A percentile compares a stretch with the other conserved stretches of the same genome.
These are phyloP conservation scores for Acipenser ruthenus DNA, from an alignment of 2,797 vertebrate genomes.

Conservation along the genomic window DNA sequence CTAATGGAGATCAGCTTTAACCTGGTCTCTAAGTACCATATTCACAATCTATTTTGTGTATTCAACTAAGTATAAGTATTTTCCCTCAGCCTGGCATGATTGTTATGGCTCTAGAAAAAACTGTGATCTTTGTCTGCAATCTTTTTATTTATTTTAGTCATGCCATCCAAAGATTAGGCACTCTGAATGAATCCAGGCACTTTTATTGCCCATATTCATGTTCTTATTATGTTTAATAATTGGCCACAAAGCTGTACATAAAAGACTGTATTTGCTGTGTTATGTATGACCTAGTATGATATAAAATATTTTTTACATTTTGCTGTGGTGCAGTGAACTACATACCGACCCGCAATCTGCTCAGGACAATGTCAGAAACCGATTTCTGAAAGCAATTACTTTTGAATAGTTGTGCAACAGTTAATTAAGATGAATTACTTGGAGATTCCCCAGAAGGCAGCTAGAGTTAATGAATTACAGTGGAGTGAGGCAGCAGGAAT, in stretches of 20 bases:
- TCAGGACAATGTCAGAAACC: not conserved
- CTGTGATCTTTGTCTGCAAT: not conserved
- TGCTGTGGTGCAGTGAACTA: not conserved
- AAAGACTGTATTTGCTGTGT: not conserved
- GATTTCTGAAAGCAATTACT: conserved; percentile 2
- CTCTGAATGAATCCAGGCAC: not conserved
- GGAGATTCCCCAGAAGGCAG: not conserved
- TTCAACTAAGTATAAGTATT: not conserved
- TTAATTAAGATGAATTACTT: conserved; percentile 2
- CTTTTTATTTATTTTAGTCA: not conserved
- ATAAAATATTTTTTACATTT: not conserved
- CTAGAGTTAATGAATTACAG: conserved; percentile 1
- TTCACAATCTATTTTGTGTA: not conserved
- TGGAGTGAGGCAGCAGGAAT: not conserved
- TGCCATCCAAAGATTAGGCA: not conserved
- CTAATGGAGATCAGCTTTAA: too few relatives aligned
- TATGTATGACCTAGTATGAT: not conserved
- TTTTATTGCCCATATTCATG: not conserved
- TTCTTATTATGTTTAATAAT: not conserved
- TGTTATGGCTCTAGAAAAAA: not conserved
- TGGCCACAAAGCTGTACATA: not conserved
- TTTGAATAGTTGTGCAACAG: conserved; percentile 1
- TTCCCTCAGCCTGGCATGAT: not conserved
- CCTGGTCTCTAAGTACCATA: not conserved
- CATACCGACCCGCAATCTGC: not conserved